Evolutionary conservation across 2,888 invertebrate species (phyloP).

Genomic region (Apoda limacodes): DNA sequence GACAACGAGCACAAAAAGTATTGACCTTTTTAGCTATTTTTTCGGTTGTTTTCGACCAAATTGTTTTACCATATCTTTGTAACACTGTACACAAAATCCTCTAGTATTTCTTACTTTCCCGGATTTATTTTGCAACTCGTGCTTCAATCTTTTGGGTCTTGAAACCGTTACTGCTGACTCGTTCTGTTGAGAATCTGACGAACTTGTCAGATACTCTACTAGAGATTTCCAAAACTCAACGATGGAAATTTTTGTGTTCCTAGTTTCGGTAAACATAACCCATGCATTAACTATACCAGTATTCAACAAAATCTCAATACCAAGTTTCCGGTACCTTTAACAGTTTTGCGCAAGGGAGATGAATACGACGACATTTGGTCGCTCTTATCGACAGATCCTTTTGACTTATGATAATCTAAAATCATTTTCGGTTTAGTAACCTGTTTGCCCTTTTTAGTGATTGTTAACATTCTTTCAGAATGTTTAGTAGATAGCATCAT

Average conservation of each 20-base stretch:
- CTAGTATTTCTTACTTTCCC: constrained; percentile 19
- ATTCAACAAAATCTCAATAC: constrained; percentile 18
- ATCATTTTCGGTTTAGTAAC: no score
- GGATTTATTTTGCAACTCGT: constrained; percentile 21
- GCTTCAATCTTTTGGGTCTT: constrained; percentile 24
- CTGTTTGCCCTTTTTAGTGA: constrained; percentile 8
- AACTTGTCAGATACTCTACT: constrained; percentile 18
- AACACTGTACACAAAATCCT: constrained; percentile 18
- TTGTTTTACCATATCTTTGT: constrained; percentile 14
- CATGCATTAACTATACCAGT: constrained; percentile 15
- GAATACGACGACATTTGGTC: constrained; percentile 10
- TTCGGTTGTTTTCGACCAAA: constrained; percentile 16
- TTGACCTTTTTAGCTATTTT: constrained; percentile 13
- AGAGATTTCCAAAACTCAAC: constrained; percentile 10
- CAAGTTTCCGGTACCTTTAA: constrained; percentile 15
- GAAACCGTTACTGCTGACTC: constrained; percentile 20
- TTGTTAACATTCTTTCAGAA: constrained; percentile 8
- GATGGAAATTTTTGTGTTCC: neutral
- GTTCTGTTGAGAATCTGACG: constrained; percentile 21
- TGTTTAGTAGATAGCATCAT: constrained; percentile 13
- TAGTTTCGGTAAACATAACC: constrained; percentile 8
- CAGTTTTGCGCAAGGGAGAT: constrained; percentile 3
- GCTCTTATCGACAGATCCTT: no score
- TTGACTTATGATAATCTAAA: no score
- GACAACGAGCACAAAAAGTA: constrained; percentile 9